A percentile compares a stretch with the other conserved stretches of the same genome.
phyloP scores from a whole-genome alignment of 2,888 invertebrate species.

The Penaeus monodon region DNA sequence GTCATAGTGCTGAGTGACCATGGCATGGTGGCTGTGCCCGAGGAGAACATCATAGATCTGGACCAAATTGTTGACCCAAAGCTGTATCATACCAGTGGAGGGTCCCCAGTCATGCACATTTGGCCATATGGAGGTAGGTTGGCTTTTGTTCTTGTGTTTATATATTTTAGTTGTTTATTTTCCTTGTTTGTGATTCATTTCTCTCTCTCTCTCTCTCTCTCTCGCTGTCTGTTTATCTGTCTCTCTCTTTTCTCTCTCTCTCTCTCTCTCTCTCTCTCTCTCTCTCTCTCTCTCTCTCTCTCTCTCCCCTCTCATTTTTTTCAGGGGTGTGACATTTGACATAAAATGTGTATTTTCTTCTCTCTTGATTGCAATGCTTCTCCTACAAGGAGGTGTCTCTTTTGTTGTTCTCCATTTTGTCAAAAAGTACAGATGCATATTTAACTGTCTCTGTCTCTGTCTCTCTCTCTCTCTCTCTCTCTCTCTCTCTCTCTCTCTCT shows the following conservation, averaged over 20 bases:
- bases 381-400: too few species aligned
- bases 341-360: neutral
- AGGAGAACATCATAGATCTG: constrained; percentile 64
- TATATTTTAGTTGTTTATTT: neutral
- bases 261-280: too few species aligned
- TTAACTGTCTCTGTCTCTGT: neutral
- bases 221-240: too few species aligned
- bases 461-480: too few species aligned
- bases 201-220: too few species aligned
- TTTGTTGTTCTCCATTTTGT: too few species aligned
- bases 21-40: constrained; percentile 69
- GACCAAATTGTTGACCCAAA: constrained; percentile 59
- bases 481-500: too few species aligned
- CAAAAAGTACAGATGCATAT: too few species aligned
- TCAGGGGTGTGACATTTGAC: too few species aligned
- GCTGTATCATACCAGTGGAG: constrained; percentile 66
- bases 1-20: constrained; percentile 72
- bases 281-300: too few species aligned
- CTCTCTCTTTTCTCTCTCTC: too few species aligned
- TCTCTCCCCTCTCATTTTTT: too few species aligned
- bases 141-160: neutral
- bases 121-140: constrained; percentile 66
- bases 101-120: constrained; percentile 68
- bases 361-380: neutral
- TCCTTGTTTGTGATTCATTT: neutral